phyloP scores from a whole-genome alignment of 2,797 vertebrate species.

The Eptatretus atami region DNA sequence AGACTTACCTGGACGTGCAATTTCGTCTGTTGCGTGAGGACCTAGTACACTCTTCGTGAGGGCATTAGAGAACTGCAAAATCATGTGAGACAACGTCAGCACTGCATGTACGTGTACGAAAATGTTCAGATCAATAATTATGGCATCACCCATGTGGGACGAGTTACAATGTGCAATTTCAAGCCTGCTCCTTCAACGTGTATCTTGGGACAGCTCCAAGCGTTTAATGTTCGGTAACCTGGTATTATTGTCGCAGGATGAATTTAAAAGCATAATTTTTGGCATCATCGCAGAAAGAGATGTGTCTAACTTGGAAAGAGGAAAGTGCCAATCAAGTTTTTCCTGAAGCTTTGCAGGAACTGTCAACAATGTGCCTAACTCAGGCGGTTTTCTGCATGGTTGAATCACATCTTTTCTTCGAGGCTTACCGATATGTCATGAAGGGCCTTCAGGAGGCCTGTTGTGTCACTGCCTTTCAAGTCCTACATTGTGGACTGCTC shows the following conservation, averaged over 20 bases:
- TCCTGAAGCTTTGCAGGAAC: slow-evolving; percentile 9
- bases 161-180: slow-evolving; percentile 11
- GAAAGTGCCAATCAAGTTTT: slow-evolving; percentile 9
- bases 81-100: slow-evolving; percentile 9
- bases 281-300: slow-evolving; percentile 11
- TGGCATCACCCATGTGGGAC: slow-evolving; percentile 10
- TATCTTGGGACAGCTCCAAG: slow-evolving; percentile 12
- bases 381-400: slow-evolving; percentile 11
- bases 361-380: background rate
- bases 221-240: slow-evolving; percentile 11
- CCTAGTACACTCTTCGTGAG: slow-evolving; percentile 12
- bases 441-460: slow-evolving; percentile 11
- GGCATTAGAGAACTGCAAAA: slow-evolving; percentile 12
- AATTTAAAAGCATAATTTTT: slow-evolving; percentile 12
- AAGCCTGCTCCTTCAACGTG: slow-evolving; percentile 5
- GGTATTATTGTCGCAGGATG: slow-evolving; percentile 12
- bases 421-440: slow-evolving; percentile 13
- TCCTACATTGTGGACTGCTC: slow-evolving; percentile 12
- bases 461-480: slow-evolving; percentile 10
- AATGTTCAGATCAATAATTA: slow-evolving; percentile 8
- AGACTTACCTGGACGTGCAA: slow-evolving; percentile 12
- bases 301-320: slow-evolving; percentile 9
- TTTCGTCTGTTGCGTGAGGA: slow-evolving; percentile 12
- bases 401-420: slow-evolving; percentile 12
- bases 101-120: slow-evolving; percentile 9